Base-by-base conservation (phyloP, 2,888 invertebrate species). In the Ennomos erosarius region DNA sequence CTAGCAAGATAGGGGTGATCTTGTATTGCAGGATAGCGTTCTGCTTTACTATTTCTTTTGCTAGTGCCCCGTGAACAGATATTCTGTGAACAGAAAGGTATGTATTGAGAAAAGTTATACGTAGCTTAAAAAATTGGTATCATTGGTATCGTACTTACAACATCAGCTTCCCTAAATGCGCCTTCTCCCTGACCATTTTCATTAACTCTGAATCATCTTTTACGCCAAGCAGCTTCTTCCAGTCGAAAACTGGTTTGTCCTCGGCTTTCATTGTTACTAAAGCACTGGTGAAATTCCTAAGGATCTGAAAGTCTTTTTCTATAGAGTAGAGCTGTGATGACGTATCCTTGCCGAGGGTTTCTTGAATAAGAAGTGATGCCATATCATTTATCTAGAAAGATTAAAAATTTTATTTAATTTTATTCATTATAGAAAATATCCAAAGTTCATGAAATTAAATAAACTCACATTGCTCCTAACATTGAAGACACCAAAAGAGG, bases 1-100 rank as follows among this genome's bases (percentile, higher is more conserved):
- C 82, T 1, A 83, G 73, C 0, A 93, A 62, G 1, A 82, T 73
- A 0, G 92, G 90, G 0, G 85, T 70, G 44, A 93, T 79, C 66
- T 92, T 92, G 56, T 75, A 87, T 47, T 89, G 84, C 1, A 93
- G 66, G 1, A 93, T 82, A 0, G 81, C 67, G 59, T 91, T 93
- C 57, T 91, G 90, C 16, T 82, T 84, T 0, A 93, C 84, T 8
- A 93, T 85, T 68, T 91, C 91, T 63, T 88, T 90, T 1, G 93
- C 91, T 59, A 93, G 60, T 0, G 90, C 86, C 9, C 91, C 91
- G 61, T 93, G 92, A 6, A 89, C 75, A 39, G 89, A 87, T 72
- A 92, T 85, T 50, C 92, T 92, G 71, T 11, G 80, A 81, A 59
- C 8, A 11, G 10, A 12, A 34, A 8, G 9, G 16, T 35, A 11